Conservation (phyloP, 2,797 vertebrate genomes). For the Orestias chungarensis region DNA sequence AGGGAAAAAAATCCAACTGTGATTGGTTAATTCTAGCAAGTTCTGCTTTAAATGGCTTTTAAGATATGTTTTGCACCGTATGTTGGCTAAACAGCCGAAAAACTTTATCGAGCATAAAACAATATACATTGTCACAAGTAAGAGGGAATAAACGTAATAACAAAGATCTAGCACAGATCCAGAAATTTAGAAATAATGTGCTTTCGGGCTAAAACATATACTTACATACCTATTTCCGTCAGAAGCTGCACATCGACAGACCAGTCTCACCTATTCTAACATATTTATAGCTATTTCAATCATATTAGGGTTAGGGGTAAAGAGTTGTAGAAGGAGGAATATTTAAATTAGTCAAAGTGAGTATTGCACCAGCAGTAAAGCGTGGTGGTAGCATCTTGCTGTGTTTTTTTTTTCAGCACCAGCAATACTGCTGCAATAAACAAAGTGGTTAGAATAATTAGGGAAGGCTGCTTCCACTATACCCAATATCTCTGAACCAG, state of each 20-base stretch:
- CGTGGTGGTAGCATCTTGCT: not conserved
- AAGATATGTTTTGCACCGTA: constrained; percentile 41
- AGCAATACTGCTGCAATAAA: not conserved
- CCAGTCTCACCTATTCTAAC: not conserved
- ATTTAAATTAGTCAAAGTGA: not conserved
- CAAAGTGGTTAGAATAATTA: not conserved
- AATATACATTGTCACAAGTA: not conserved
- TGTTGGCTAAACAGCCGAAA: not conserved
- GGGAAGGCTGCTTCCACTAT: not conserved
- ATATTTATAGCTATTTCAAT: too few relatives aligned
- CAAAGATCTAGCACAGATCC: not conserved
- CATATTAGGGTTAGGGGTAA: too few relatives aligned
- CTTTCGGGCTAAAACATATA: not conserved
- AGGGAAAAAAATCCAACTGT: constrained; percentile 59
- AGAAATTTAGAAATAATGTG: not conserved
- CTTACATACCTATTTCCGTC: not conserved
- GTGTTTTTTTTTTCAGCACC: not conserved
- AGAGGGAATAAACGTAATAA: not conserved
- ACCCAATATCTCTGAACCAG: too few relatives aligned
- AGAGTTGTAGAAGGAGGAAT: not conserved
- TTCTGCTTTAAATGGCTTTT: constrained; percentile 58
- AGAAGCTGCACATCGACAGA: not conserved
- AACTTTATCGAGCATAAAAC: not conserved
- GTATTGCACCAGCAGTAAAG: not conserved
- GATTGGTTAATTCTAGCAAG: constrained; percentile 59